Conservation (phyloP, 2,888 invertebrate genomes). For the Pristionchus mayeri region DNA sequence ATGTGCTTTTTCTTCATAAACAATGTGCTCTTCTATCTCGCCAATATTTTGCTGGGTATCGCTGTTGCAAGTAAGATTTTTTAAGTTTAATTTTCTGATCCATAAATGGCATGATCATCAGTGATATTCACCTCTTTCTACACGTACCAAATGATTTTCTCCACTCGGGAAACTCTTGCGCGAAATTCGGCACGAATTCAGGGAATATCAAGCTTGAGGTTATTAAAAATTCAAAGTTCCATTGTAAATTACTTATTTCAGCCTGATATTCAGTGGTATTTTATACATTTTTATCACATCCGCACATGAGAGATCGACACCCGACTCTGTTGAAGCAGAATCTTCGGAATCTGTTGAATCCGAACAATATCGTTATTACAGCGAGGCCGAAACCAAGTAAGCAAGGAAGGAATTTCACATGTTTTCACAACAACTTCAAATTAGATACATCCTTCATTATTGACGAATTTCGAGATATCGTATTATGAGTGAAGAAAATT, state of each 20-base stretch:
- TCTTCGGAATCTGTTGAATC: not conserved
- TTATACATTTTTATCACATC: not conserved
- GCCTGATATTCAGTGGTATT: not conserved
- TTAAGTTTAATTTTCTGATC: not conserved
- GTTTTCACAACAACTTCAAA: no score
- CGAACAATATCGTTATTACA: not conserved
- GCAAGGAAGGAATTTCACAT: no score
- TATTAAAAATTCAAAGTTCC: not conserved
- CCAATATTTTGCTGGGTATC: constrained; percentile 2
- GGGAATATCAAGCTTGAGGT: not conserved
- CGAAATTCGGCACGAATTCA: constrained; percentile 13
- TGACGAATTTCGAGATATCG: not conserved
- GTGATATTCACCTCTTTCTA: not conserved
- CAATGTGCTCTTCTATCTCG: not conserved
- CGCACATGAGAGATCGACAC: not conserved
- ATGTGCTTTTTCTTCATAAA: constrained; percentile 15
- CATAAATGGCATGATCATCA: not conserved
- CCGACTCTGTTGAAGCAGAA: not conserved
- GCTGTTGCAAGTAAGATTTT: not conserved
- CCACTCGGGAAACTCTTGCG: not conserved
- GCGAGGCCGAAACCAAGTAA: not conserved
- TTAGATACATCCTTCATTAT: no score
- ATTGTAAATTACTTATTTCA: not conserved
- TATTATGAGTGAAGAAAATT: not conserved
- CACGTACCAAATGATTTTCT: not conserved